Percentiles rank a stretch among this genome's conserved stretches.
Conservation (phyloP, 2,113 vertebrate species). For the Dromaius novaehollandiae region DNA sequence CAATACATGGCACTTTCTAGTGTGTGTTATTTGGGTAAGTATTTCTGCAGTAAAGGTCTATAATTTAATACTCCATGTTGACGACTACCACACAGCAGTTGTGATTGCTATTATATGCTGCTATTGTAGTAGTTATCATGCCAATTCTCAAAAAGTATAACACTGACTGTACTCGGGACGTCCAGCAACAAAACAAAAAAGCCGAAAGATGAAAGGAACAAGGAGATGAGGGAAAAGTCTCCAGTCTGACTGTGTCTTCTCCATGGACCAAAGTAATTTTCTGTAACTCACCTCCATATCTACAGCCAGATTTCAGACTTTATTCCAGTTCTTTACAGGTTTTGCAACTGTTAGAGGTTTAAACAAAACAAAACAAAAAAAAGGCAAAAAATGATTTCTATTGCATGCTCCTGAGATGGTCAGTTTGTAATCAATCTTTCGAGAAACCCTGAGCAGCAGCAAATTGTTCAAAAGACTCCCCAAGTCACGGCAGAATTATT, state of each 20-base stretch:
- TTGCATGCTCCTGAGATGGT: neutral
- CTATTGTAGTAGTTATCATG: neutral
- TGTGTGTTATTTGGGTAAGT: neutral
- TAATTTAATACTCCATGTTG: neutral
- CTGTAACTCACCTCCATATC: neutral
- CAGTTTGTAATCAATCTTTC: neutral
- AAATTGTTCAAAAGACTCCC: slow-evolving; percentile 25
- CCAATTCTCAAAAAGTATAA: neutral
- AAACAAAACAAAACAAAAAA: neutral
- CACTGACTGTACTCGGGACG: neutral
- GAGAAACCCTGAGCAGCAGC: neutral
- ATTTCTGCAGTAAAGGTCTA: neutral
- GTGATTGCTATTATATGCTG: neutral
- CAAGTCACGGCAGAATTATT: neutral
- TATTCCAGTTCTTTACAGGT: neutral
- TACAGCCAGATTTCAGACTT: neutral
- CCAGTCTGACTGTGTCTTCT: neutral
- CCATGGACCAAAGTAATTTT: neutral
- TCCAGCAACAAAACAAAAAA: neutral
- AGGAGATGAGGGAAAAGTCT: neutral
- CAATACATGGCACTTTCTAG: neutral
- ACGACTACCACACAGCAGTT: neutral
- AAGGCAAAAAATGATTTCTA: neutral
- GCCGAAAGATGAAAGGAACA: neutral
- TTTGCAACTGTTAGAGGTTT: neutral